Evolutionary conservation across 1,140 invertebrate species (phyloP), one percentile per base, ranked within the genome.

Genomic region (Sinella curviseta): DNA sequence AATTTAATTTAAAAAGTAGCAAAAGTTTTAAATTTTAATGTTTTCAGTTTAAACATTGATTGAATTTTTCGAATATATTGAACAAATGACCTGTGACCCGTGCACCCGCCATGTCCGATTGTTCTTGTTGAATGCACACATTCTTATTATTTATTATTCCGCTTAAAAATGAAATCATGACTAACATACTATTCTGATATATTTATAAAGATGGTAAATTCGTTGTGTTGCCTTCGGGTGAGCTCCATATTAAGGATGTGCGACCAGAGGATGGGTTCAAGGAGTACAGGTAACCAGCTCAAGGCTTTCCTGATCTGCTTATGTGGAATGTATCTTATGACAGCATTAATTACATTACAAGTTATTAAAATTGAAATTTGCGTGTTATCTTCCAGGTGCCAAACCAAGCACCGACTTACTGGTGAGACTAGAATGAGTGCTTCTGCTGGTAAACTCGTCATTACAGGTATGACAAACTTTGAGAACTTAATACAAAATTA

Each of bases 211-310:
- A 96, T 89, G 94, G 94, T 82, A 96, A 96, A 91, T 97, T 96
- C 87, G 90, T 97, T 85, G 95, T 97, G 35, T 88, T 97, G 78
- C 95, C 95, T 82, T 96, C 94, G 85, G 95, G 95, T 81, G 95
- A 97, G 89, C 89, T 97, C 74, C 95, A 97, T 86, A 97, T 97
- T 85, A 91, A 93, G 85, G 95, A 97, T 88, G 95, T 97, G 76
- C 94, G 93, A 86, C 94, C 94, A 80, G 95, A 96, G 87, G 95
- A 97, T 88, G 95, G 95, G 79, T 95, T 95, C 87, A 97, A 97
- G 80, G 86, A 86, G 77, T 90, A 89, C 83, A 81, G 82, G 82
- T 81, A 60, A 48, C 4, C 39, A 48, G 4, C 39, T 8, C 39
- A 48, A n/a, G n/a, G n/a, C n/a, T n/a, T n/a, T 3, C 28, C 60